Conservation (phyloP, 2,888 invertebrate species). For the Cryptus armator region DNA sequence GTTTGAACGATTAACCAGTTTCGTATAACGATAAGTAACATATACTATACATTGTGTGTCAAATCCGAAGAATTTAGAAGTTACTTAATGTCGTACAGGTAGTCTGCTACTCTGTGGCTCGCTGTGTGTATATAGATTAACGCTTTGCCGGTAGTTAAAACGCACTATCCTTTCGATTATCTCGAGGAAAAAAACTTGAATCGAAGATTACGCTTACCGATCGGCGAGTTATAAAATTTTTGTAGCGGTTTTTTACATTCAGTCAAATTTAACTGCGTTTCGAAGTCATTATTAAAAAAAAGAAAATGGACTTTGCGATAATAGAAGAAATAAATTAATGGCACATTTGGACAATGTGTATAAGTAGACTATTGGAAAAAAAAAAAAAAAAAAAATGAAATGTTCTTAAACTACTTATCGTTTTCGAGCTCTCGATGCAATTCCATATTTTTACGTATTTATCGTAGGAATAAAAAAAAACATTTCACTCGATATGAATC, state of each 20-base stretch:
- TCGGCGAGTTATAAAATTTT: background rate
- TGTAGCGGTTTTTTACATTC: background rate
- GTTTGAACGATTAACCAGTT: slow-evolving; percentile 4
- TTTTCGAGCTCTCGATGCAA: background rate
- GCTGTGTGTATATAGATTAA: too few relatives aligned
- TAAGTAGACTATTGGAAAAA: background rate
- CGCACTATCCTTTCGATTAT: background rate
- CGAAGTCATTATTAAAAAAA: background rate
- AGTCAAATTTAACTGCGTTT: background rate
- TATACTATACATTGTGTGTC: slow-evolving; percentile 15
- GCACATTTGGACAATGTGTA: background rate
- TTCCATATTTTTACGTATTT: background rate
- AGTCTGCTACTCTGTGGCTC: background rate
- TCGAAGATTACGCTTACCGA: background rate
- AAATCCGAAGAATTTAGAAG: background rate
- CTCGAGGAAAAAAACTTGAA: background rate
- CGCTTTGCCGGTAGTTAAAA: too few relatives aligned
- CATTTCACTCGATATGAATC: background rate
- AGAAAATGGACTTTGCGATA: background rate
- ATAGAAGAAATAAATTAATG: slow-evolving; percentile 1
- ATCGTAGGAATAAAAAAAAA: background rate
- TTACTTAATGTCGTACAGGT: background rate
- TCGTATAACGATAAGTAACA: slow-evolving; percentile 17
- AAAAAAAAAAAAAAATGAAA: background rate
- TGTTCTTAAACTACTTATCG: background rate